These are phyloP conservation scores for Melieria crassipennis DNA, from an alignment of 2,888 invertebrate genomes.

Conservation along the genomic window DNA sequence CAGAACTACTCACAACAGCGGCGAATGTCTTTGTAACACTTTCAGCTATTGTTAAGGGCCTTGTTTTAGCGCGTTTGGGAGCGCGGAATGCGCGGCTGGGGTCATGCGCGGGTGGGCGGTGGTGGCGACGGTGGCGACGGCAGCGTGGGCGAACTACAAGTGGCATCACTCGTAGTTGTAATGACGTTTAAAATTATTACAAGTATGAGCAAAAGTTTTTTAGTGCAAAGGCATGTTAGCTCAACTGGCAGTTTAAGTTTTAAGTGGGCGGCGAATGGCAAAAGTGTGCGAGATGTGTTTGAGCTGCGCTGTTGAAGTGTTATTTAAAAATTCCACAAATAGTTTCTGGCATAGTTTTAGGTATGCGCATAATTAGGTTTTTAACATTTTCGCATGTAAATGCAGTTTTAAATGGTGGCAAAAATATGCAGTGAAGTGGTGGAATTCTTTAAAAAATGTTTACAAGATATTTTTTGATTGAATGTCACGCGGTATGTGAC, in stretches of 20 bases:
- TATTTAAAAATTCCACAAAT: too few species aligned
- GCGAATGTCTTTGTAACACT: slow-evolving; percentile 14
- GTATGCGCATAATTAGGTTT: too few species aligned
- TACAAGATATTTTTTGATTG: too few species aligned
- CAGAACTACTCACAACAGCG: not conserved
- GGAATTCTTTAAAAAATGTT: too few species aligned
- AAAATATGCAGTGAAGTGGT: too few species aligned
- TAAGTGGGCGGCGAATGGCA: not conserved
- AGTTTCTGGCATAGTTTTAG: too few species aligned
- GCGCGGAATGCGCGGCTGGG: not conserved
- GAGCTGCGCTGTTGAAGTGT: too few species aligned
- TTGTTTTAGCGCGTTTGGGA: not conserved
- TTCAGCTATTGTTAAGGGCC: not conserved
- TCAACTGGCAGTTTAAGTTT: not conserved
- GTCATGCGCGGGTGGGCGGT: not conserved
- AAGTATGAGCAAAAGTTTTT: slow-evolving; percentile 19
- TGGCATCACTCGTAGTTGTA: not conserved
- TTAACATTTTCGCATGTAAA: too few species aligned
- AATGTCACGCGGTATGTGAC: too few species aligned
- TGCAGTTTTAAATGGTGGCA: too few species aligned
- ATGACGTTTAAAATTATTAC: slow-evolving; percentile 22
- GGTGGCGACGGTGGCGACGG: not conserved
- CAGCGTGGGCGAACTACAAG: slow-evolving; percentile 4
- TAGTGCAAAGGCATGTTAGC: slow-evolving; percentile 26
- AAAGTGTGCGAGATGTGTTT: too few species aligned